Percentiles rank a stretch among this genome's conserved stretches.
phyloP scores from a whole-genome alignment of 2,888 invertebrate species.

The Harpagoxenus sublaevis region DNA sequence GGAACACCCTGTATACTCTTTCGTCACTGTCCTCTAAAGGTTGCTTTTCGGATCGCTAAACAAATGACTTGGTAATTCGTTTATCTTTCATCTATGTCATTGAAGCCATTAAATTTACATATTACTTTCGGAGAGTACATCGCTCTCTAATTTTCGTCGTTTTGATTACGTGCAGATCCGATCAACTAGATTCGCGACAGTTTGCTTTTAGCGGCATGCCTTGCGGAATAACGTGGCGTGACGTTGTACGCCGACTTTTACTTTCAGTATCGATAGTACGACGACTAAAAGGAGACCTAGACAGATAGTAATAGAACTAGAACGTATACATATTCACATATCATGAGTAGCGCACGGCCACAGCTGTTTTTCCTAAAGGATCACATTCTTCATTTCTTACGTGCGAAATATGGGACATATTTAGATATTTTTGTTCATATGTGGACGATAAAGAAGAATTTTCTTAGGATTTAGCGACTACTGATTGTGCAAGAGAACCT shows the following conservation, averaged over 20 bases:
- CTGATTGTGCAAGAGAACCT: neutral
- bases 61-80: neutral
- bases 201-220: constrained; percentile 66
- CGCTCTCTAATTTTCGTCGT: constrained; percentile 57
- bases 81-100: neutral
- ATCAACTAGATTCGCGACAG: constrained; percentile 50
- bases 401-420: neutral
- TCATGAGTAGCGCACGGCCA: neutral
- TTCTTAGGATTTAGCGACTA: neutral
- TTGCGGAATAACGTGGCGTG: constrained; percentile 74
- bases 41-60: neutral
- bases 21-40: neutral
- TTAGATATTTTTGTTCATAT: neutral
- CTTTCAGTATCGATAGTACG: constrained; percentile 78
- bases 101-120: neutral
- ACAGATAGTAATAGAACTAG: constrained; percentile 63
- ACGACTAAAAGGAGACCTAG: constrained; percentile 54
- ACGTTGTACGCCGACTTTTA: constrained; percentile 78
- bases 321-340: constrained; percentile 48
- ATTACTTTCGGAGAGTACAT: constrained; percentile 26
- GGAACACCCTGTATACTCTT: too few species aligned
- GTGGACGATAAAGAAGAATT: neutral
- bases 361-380: neutral
- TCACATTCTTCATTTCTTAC: neutral
- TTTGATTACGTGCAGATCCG: constrained; percentile 46